A percentile compares a stretch with the other conserved stretches of the same genome.
Conservation (phyloP, 2,797 vertebrate genomes). For the Calcarius lapponicus region DNA sequence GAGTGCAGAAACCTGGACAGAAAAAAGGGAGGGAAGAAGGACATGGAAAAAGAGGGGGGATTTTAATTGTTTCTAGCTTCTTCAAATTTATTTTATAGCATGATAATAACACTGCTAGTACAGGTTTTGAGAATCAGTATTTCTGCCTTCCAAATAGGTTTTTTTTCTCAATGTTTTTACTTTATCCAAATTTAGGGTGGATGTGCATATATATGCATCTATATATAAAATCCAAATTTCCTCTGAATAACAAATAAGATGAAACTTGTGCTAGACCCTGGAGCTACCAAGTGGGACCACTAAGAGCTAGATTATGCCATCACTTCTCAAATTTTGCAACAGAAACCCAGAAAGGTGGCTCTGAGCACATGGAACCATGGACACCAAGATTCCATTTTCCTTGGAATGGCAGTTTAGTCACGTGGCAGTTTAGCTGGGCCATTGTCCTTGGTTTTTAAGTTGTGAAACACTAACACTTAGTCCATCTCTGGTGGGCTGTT, state of each 20-base stretch:
- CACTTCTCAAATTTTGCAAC: background rate
- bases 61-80: background rate
- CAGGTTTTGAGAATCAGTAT: background rate
- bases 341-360: background rate
- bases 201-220: background rate
- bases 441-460: background rate
- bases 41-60: background rate
- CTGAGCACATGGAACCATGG: fast-evolving
- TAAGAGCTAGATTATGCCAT: background rate
- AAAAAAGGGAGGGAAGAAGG: background rate
- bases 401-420: too few species aligned
- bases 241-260: background rate
- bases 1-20: background rate
- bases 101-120: background rate
- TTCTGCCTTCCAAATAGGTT: background rate
- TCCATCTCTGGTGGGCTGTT: background rate
- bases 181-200: background rate
- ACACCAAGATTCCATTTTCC: background rate
- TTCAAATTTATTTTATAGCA: slow-evolving; percentile 11
- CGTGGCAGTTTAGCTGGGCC: background rate
- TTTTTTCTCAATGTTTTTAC: fast-evolving
- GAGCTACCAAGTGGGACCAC: background rate
- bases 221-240: background rate
- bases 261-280: background rate
- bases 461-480: background rate